These are phyloP conservation scores for Aphelenchoides besseyi DNA, from an alignment of 1,140 invertebrate genomes.

Conservation along the genomic window DNA sequence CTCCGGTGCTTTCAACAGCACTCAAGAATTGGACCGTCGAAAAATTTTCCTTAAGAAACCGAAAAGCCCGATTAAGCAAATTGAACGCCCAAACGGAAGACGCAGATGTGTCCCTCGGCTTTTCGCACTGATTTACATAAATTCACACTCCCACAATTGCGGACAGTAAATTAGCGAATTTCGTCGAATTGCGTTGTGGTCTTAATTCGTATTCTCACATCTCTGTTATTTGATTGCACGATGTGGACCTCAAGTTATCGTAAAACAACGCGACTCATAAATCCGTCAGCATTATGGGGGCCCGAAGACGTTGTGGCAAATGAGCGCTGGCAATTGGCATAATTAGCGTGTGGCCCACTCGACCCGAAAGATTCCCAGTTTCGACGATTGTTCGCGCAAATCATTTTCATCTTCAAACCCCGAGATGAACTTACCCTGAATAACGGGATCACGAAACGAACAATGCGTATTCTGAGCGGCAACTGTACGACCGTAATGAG, in stretches of 20 bases:
- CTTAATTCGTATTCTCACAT: not conserved
- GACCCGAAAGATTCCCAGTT: not conserved
- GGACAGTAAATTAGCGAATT: not conserved
- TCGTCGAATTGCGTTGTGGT: not conserved
- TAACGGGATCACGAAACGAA: constrained; percentile 9
- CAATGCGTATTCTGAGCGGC: constrained; percentile 48
- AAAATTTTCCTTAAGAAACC: not conserved
- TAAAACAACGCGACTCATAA: not conserved
- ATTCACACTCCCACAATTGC: not conserved
- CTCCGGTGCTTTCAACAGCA: not conserved
- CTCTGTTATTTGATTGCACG: not conserved
- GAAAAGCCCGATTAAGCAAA: not conserved
- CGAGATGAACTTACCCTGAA: constrained; percentile 11
- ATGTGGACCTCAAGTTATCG: not conserved
- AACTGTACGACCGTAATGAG: constrained; percentile 46
- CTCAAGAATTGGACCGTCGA: not conserved
- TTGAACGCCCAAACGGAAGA: not conserved
- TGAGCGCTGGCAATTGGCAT: not conserved
- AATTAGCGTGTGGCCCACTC: not conserved
- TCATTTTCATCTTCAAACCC: not conserved
- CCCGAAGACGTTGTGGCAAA: constrained; percentile 5
- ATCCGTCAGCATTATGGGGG: not conserved
- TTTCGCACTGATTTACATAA: too few species aligned
- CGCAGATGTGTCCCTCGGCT: not conserved
- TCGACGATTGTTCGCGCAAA: constrained; percentile 1